Percentiles rank a stretch among this genome's conserved stretches.
Conservation (phyloP, 2,888 invertebrate genomes). For the Chrysotoxum bicinctum region DNA sequence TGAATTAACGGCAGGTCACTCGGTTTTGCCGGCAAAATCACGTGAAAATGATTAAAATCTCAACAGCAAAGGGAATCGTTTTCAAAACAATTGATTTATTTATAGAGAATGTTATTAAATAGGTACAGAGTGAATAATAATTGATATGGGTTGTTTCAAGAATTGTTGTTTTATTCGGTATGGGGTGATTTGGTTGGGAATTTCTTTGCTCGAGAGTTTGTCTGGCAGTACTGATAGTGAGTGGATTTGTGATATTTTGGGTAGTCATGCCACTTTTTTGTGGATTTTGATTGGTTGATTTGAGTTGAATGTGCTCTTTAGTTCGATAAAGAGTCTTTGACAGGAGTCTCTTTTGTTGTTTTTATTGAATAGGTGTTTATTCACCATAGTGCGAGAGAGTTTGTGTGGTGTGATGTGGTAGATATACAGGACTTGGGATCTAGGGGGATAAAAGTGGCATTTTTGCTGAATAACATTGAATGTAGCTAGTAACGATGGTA, state of each 20-base stretch:
- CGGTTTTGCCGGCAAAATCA: neutral
- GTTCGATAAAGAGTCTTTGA: conserved; percentile 11
- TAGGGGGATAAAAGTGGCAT: neutral
- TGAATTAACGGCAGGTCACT: neutral
- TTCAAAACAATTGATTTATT: neutral
- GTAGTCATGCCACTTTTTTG: conserved; percentile 61
- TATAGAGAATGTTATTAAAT: neutral
- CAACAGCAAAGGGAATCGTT: neutral
- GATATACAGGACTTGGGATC: neutral
- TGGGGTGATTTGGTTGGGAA: conserved; percentile 12
- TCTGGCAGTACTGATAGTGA: conserved; percentile 63
- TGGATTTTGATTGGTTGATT: conserved; percentile 44
- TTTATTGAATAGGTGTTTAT: neutral
- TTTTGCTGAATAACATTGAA: neutral
- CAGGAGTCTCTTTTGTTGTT: conserved; percentile 22
- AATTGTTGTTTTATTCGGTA: neutral
- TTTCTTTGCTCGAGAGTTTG: neutral
- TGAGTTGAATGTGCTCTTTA: conserved; percentile 23
- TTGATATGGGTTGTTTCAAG: neutral
- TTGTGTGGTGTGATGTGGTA: neutral
- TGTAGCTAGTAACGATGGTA: too few species aligned
- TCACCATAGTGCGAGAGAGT: neutral
- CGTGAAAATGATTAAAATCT: neutral
- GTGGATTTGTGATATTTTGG: conserved; percentile 42
- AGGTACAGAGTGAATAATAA: neutral